phyloP scores from a whole-genome alignment of 2,888 invertebrate species.

The Dicranocentrus wangi region DNA sequence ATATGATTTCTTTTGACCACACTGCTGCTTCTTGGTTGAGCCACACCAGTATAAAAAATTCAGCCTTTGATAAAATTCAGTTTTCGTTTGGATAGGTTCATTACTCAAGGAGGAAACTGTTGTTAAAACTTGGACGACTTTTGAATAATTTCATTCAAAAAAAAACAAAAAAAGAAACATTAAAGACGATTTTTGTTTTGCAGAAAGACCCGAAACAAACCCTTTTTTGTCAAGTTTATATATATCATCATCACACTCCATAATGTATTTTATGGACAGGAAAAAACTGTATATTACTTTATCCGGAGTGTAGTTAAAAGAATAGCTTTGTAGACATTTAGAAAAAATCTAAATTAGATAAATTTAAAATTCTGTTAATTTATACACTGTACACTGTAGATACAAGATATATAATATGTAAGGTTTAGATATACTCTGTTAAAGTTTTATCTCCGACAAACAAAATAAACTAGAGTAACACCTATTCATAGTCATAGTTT shows the following conservation, averaged over 20 bases:
- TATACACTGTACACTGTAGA: conserved; percentile 22
- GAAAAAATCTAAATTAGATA: conserved; percentile 4
- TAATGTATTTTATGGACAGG: conserved; percentile 38
- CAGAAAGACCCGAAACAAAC: conserved; percentile 59
- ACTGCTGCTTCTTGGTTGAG: too few species aligned
- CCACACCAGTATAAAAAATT: conserved; percentile 55
- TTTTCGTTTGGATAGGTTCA: conserved; percentile 12
- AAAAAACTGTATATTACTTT: conserved; percentile 13
- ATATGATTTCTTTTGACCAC: too few species aligned
- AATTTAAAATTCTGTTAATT: conserved; percentile 6
- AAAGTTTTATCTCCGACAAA: background rate
- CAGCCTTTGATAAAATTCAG: conserved; percentile 47
- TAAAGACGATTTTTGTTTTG: conserved; percentile 17
- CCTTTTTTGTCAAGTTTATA: conserved; percentile 10
- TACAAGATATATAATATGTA: background rate
- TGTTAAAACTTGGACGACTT: conserved; percentile 50
- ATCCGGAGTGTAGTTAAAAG: conserved; percentile 26
- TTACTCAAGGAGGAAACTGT: conserved; percentile 17
- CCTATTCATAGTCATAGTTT: too few species aligned
- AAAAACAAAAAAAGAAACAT: too few species aligned
- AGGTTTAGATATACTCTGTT: conserved; percentile 15
- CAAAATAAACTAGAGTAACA: too few species aligned
- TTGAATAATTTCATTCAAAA: too few species aligned
- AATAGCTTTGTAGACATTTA: conserved; percentile 27
- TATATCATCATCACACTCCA: conserved; percentile 46